A percentile compares a stretch with the other conserved stretches of the same genome.
These are phyloP conservation scores for Neopipo cinnamomea DNA, from an alignment of 2,113 vertebrate species.

Conservation along the genomic window DNA sequence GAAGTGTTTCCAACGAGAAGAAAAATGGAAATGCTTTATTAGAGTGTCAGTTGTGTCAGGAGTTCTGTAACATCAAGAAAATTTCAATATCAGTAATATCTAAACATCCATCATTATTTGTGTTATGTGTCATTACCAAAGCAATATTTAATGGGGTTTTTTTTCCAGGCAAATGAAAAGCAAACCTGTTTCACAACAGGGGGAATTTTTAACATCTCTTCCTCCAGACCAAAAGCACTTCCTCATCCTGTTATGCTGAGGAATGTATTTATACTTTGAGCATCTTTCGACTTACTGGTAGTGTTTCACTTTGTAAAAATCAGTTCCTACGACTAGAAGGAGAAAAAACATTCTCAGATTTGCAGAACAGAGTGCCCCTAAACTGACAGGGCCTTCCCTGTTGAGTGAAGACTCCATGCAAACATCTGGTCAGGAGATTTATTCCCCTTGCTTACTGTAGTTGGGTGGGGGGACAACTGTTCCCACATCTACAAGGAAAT, in stretches of 20 bases:
- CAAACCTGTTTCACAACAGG: constrained; percentile 3
- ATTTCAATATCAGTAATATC: neutral
- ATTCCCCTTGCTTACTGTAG: neutral
- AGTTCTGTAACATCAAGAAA: neutral
- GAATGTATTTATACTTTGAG: neutral
- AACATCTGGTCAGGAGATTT: neutral
- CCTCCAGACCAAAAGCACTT: neutral
- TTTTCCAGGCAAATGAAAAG: neutral
- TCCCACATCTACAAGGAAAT: neutral
- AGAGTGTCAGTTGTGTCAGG: neutral
- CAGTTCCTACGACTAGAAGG: neutral
- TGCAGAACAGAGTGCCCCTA: neutral
- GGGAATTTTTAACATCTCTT: constrained; percentile 21
- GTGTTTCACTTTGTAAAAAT: neutral
- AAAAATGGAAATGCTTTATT: neutral
- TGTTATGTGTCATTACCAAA: neutral
- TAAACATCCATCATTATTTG: neutral
- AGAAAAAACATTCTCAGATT: neutral
- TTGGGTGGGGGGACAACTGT: neutral
- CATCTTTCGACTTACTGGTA: neutral
- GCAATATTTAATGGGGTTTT: neutral
- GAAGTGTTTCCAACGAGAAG: neutral
- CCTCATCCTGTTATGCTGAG: constrained; percentile 11
- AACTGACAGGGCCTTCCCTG: neutral
- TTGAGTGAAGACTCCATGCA: neutral